Conservation (phyloP, 2,888 invertebrate genomes). For the Orthonychiurus folsomi region DNA sequence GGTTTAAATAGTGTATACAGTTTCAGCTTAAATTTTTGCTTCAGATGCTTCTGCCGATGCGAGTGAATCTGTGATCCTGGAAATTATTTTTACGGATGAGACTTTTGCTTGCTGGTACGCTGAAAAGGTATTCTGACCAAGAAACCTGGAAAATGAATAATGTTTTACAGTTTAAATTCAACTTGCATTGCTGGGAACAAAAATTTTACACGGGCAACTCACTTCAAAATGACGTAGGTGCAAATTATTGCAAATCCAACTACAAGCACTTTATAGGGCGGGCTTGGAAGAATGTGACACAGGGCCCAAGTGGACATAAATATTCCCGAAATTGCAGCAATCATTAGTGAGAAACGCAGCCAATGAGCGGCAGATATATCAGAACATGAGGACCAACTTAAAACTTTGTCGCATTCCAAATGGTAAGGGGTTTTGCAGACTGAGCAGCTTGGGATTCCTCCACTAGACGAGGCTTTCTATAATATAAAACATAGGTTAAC, state of each 20-base stretch:
- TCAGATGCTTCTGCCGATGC: constrained; percentile 37
- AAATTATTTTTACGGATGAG: constrained; percentile 68
- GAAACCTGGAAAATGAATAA: constrained; percentile 55
- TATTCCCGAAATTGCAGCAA: constrained; percentile 62
- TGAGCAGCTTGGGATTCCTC: constrained; percentile 66
- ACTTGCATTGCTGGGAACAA: not conserved
- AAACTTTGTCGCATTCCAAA: constrained; percentile 57
- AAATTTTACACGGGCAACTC: constrained; percentile 40
- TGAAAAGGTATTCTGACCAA: constrained; percentile 75
- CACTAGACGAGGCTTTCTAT: constrained; percentile 59
- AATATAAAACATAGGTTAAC: constrained; percentile 35
- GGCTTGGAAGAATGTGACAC: constrained; percentile 42
- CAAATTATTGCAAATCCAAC: constrained; percentile 72
- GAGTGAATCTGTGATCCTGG: constrained; percentile 41
- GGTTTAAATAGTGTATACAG: no score
- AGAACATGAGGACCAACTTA: constrained; percentile 39
- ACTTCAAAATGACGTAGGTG: constrained; percentile 76
- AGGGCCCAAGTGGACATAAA: constrained; percentile 42
- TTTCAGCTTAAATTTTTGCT: constrained; percentile 14
- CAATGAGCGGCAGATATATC: constrained; percentile 53
- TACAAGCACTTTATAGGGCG: constrained; percentile 55
- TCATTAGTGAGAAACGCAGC: constrained; percentile 69
- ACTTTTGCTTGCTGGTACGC: constrained; percentile 88
- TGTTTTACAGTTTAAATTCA: no score
- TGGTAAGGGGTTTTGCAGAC: constrained; percentile 77